phyloP scores from a whole-genome alignment of 1,140 invertebrate genomes.

The Drosophila truncata region DNA sequence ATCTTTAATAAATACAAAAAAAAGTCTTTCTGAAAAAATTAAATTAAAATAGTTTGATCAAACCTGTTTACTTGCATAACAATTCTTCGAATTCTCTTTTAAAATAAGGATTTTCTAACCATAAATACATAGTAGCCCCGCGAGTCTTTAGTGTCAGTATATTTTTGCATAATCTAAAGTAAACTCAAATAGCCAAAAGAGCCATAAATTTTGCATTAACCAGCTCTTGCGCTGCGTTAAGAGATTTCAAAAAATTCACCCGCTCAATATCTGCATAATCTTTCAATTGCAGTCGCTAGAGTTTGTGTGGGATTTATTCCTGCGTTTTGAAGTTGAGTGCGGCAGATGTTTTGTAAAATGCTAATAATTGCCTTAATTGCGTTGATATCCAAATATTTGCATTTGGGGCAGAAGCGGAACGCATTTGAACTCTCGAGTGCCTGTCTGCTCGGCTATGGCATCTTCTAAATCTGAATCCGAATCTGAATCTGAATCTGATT shows the following conservation, averaged over 20 bases:
- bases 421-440: slow-evolving; percentile 71
- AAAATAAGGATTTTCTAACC: background rate
- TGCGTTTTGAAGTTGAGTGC: slow-evolving; percentile 34
- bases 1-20: background rate
- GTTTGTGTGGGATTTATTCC: slow-evolving; percentile 22
- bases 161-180: background rate
- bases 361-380: slow-evolving; percentile 70
- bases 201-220: slow-evolving; percentile 41
- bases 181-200: slow-evolving; percentile 2
- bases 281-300: slow-evolving; percentile 38
- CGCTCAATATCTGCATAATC: slow-evolving; percentile 36
- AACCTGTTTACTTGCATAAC: too few species aligned
- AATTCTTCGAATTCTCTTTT: slow-evolving; percentile 1
- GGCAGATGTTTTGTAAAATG: slow-evolving; percentile 60
- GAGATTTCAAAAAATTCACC: slow-evolving; percentile 12
- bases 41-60: too few species aligned
- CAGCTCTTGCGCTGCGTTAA: slow-evolving; percentile 29
- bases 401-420: slow-evolving; percentile 30
- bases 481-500: slow-evolving; percentile 51
- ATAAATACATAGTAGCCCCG: background rate
- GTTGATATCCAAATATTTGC: slow-evolving; percentile 61
- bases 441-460: slow-evolving; percentile 30
- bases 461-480: slow-evolving; percentile 29
- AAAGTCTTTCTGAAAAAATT: too few species aligned
- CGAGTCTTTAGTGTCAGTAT: background rate